Evolutionary conservation across 1,140 invertebrate genomes (phyloP), one percentile per base, ranked within the genome.

Genomic region (Anastatus disparis): DNA sequence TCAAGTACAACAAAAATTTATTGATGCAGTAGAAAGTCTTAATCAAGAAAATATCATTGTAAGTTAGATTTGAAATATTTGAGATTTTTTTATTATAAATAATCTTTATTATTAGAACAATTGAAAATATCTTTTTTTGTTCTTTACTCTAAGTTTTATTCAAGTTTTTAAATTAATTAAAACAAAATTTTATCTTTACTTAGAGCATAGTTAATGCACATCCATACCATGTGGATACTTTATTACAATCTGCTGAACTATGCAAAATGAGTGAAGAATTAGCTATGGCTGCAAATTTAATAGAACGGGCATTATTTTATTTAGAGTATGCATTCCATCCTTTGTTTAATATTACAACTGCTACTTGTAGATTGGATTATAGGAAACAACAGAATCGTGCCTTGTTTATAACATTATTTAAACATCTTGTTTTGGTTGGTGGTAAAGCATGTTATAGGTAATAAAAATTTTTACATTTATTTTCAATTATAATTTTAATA

Each of bases 211-310:
- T 94, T n/a, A 91, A 93, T 76, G 81, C 88, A 22, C 88, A 93
- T 83, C 91, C 92, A 0, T 95, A 93, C 80, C 93, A 96, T 75
- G 90, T 96, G 6, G 95, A 97, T 80, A 87, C 91, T 0, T 85
- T 97, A n/a, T 88, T 96, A 26, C 95, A 97, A 82, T 85, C 97
- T 52, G 92, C 93, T 72, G 94, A 95, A 78, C 87, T 95, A 15
- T 94, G 91, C 78, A 89, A 90, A 75, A 88, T 95, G 76, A 92
- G 89, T 70, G 94, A 96, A 81, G 93, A 96, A 84, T 86, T 91
- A 38, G 89, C 93, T 63, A 90, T 92, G 84, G 92, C 94, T 7
- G 90, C 93, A 31, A 91, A 94, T 81, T 84, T 95, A 0, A 90
- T 94, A 65, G 93, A 96, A 82, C 85, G 91, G 74, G 92, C 93